A percentile compares a stretch with the other conserved stretches of the same genome.
Conservation (phyloP, 1,140 invertebrate species). For the Orchesella cincta region DNA sequence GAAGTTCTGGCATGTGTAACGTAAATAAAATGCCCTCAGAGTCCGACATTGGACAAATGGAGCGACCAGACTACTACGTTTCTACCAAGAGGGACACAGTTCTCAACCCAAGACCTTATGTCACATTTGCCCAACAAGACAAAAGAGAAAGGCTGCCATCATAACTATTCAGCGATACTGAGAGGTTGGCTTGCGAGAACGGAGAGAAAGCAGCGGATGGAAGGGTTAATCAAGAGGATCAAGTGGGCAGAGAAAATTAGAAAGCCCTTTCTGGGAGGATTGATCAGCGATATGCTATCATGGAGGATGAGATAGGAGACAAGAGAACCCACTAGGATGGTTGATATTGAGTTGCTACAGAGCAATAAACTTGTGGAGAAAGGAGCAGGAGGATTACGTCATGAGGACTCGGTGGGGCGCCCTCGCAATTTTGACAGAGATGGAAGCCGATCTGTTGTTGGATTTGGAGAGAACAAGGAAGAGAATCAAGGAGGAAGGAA, state of each 20-base stretch:
- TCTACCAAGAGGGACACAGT: slow-evolving; percentile 19
- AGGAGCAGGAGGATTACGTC: slow-evolving; percentile 44
- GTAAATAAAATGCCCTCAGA: too few species aligned
- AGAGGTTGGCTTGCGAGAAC: slow-evolving; percentile 43
- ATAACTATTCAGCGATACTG: slow-evolving; percentile 43
- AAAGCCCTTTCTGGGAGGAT: slow-evolving; percentile 42
- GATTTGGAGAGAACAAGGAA: slow-evolving; percentile 43
- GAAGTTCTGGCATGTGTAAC: too few species aligned
- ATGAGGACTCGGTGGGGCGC: slow-evolving; percentile 46
- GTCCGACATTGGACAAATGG: too few species aligned
- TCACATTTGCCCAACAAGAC: neutral
- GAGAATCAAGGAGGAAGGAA: slow-evolving; percentile 34
- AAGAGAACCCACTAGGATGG: slow-evolving; percentile 43
- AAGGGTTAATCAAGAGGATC: slow-evolving; percentile 38
- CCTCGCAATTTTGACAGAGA: slow-evolving; percentile 40
- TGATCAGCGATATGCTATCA: slow-evolving; percentile 40
- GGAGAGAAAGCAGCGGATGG: slow-evolving; percentile 36
- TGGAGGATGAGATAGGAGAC: slow-evolving; percentile 47
- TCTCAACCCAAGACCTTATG: slow-evolving; percentile 25
- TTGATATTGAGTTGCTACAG: slow-evolving; percentile 48
- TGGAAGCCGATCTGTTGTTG: slow-evolving; percentile 45
- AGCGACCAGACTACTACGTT: slow-evolving; percentile 40
- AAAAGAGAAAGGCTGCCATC: neutral
- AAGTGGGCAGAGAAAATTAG: slow-evolving; percentile 48
- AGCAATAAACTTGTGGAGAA: slow-evolving; percentile 47